Percentiles rank a stretch among this genome's conserved stretches.
These are phyloP conservation scores for Tokudaia muenninki DNA, from an alignment of 2,797 vertebrate genomes.

Conservation along the genomic window DNA sequence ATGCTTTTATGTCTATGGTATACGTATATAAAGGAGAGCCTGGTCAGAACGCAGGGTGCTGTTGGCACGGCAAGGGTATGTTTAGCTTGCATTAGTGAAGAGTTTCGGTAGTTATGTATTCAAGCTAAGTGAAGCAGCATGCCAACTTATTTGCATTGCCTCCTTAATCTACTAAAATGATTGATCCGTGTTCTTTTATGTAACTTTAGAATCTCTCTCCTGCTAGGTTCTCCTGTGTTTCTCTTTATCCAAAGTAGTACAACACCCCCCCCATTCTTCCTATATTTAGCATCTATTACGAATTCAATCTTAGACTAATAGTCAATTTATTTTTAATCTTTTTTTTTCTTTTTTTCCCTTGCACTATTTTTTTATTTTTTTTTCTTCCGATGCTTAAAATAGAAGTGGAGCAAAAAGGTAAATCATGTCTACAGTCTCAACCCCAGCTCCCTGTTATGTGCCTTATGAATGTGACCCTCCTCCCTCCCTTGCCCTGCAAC, in stretches of 20 bases:
- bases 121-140: slow-evolving; percentile 90
- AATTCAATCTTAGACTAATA: slow-evolving; percentile 97
- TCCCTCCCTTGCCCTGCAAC: slow-evolving; percentile 91
- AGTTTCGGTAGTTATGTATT: slow-evolving; percentile 89
- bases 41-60: slow-evolving; percentile 76
- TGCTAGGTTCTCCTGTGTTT: slow-evolving; percentile 91
- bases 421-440: slow-evolving; percentile 98
- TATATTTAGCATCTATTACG: slow-evolving; percentile 96
- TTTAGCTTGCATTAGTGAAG: slow-evolving; percentile 87
- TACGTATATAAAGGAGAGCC: slow-evolving; percentile 64
- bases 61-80: slow-evolving; percentile 80
- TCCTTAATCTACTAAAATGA: slow-evolving; percentile 90
- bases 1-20: slow-evolving; percentile 71
- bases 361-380: slow-evolving; percentile 95
- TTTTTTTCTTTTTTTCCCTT: slow-evolving; percentile 98
- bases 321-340: slow-evolving; percentile 99
- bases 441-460: slow-evolving; percentile 99
- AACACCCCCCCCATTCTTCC: slow-evolving; percentile 91
- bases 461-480: slow-evolving; percentile 98
- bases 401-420: slow-evolving; percentile 99
- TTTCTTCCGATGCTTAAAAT: slow-evolving; percentile 99
- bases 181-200: slow-evolving; percentile 90
- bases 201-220: slow-evolving; percentile 92
- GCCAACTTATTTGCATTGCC: slow-evolving; percentile 87
- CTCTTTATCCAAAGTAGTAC: slow-evolving; percentile 92